These are phyloP conservation scores for Oxytorus armatus DNA, from an alignment of 2,888 invertebrate species.

Conservation along the genomic window DNA sequence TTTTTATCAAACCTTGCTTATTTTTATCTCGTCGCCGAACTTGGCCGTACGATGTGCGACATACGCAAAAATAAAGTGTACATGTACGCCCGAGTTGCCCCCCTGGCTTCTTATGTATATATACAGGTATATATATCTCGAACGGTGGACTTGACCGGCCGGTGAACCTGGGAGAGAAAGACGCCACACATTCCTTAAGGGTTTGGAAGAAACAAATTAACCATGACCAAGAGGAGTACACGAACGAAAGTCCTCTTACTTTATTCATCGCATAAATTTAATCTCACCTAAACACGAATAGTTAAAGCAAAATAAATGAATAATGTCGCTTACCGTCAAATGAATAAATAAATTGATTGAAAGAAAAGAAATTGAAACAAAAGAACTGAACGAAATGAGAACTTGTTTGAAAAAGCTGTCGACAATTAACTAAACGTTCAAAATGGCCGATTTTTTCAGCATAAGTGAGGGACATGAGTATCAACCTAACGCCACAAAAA, in stretches of 20 bases:
- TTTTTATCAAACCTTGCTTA: constrained; percentile 39
- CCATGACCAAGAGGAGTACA: constrained; percentile 28
- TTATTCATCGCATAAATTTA: too few relatives aligned
- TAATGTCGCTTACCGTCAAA: too few relatives aligned
- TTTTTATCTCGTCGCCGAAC: constrained; percentile 36
- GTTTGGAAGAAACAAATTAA: constrained; percentile 53
- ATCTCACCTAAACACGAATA: too few relatives aligned
- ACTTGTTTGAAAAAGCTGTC: too few relatives aligned
- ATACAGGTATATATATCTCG: constrained; percentile 20
- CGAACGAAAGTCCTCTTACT: neutral
- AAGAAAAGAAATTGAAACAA: too few relatives aligned
- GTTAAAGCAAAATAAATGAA: too few relatives aligned
- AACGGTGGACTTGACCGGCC: constrained; percentile 63
- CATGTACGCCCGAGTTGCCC: constrained; percentile 23
- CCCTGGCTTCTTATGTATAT: constrained; percentile 5
- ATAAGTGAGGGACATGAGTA: too few relatives aligned
- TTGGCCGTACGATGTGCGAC: constrained; percentile 33
- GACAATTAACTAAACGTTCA: too few relatives aligned
- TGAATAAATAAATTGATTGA: too few relatives aligned
- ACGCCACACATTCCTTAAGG: constrained; percentile 62
- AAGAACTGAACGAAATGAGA: too few relatives aligned
- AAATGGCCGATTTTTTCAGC: too few relatives aligned
- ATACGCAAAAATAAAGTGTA: constrained; percentile 33
- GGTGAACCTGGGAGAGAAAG: constrained; percentile 65
- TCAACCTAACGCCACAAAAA: too few relatives aligned